A percentile compares a stretch with the other conserved stretches of the same genome.
Evolutionary conservation across 2,113 vertebrate genomes (phyloP).

Genomic region (Sclerurus mexicanus): DNA sequence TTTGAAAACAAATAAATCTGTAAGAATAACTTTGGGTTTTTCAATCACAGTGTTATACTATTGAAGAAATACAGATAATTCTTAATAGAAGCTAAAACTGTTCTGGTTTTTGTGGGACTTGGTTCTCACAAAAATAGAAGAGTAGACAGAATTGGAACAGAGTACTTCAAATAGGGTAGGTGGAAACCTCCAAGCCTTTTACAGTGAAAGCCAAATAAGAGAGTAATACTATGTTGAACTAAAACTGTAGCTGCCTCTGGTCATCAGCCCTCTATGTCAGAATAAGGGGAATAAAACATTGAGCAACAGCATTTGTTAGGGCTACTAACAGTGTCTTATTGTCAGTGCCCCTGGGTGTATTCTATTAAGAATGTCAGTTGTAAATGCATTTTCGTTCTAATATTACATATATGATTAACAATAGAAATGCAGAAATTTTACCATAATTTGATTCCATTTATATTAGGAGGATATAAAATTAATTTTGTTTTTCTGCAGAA

Average conservation of each 20-base stretch:
- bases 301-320: neutral
- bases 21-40: neutral
- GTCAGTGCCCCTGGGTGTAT: neutral
- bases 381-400: neutral
- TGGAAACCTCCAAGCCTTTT: neutral
- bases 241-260: neutral
- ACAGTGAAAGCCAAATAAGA: neutral
- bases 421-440: neutral
- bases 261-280: neutral
- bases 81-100: neutral
- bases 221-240: rapidly evolving
- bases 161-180: neutral
- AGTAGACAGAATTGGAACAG: neutral
- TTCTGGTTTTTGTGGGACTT: neutral
- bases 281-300: neutral
- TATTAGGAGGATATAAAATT: neutral
- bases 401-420: neutral
- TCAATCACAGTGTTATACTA: neutral
- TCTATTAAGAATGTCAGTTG: neutral
- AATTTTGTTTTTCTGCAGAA: neutral
- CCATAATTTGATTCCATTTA: neutral
- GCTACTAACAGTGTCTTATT: neutral
- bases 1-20: neutral
- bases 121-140: neutral
- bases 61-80: neutral